Base-by-base conservation (phyloP, 2,113 vertebrate species). In the Puntigrus tetrazona region DNA sequence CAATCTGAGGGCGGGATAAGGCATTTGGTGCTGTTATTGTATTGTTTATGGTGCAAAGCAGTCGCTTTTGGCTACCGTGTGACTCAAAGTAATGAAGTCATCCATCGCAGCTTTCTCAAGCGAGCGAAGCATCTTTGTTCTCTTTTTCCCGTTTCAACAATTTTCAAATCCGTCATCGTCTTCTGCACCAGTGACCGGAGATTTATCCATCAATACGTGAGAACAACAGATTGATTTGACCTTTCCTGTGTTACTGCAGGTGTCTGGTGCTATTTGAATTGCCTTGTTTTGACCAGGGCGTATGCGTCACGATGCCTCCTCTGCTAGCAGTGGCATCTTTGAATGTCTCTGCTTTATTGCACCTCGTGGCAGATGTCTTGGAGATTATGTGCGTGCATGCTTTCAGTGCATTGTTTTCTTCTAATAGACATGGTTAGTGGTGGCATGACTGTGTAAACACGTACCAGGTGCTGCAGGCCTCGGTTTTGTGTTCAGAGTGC, bases 191-290 rank as follows among this genome's bases (percentile, higher is more conserved):
- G 78, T 86, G 89, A 88, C 86, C 88, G 50, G 69, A 89, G 91
- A 90, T 92, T 89, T 88, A 91, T 91, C 74, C 75, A 91, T 93
- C 91, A 87, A 90, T 89, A 88, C 7, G 83, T 81, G 87, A 92
- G 90, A 92, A 89, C 89, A 89, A 81, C 83, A 88, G 88, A 92
- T 91, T 91, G 90, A 89, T 90, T 85, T 84, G 86, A 91, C 89
- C 86, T 29, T 84, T 74, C 36, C 84, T 73, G 84, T 72, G 75
- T 86, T 87, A 86, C 87, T 85, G 87, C 88, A 38, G 55, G 85
- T 89, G 92, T 88, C 88, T 86, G 2, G 3, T 43, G 74, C 88
- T 88, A 88, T 90, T 78, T 63, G 75, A 25, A 34, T n/a, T n/a
- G 41, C 29, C n/a, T 20, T 16, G 69, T 76, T 85, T 75, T 85